These are phyloP conservation scores for Bufo bufo DNA, from an alignment of 2,113 vertebrate genomes.

Conservation along the genomic window DNA sequence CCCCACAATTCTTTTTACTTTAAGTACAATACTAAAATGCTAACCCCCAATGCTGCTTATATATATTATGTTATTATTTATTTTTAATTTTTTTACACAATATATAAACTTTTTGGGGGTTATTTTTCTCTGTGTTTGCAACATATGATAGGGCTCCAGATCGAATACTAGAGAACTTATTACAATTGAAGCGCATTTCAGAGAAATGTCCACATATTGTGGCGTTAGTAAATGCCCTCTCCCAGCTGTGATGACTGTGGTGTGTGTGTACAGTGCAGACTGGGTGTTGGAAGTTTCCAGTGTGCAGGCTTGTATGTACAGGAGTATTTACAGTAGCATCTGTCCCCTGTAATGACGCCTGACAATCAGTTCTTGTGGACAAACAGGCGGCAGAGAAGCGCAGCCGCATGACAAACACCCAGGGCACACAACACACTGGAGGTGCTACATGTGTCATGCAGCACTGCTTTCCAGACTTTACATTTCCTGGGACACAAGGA, in stretches of 20 bases:
- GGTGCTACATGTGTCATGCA: slow-evolving; percentile 40
- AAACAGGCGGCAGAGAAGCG: slow-evolving; percentile 13
- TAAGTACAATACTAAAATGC: no score
- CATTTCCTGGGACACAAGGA: slow-evolving; percentile 40
- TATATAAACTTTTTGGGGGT: no score
- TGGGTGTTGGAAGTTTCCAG: slow-evolving; percentile 37
- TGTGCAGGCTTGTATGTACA: slow-evolving; percentile 15
- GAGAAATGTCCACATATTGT: no score
- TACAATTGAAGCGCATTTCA: no score
- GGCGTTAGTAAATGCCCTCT: not conserved
- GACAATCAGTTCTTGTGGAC: slow-evolving; percentile 25
- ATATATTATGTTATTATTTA: no score
- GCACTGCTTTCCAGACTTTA: slow-evolving; percentile 32
- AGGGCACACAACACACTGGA: slow-evolving; percentile 5
- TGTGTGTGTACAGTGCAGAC: not conserved
- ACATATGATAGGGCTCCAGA: no score
- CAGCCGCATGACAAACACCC: slow-evolving; percentile 23
- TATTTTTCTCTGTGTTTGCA: no score
- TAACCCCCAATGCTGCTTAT: no score
- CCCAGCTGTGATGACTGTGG: not conserved
- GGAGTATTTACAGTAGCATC: slow-evolving; percentile 48
- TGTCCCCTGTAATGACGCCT: slow-evolving; percentile 27
- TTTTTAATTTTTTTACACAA: no score
- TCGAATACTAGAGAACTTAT: no score
- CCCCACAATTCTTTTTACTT: no score